Evolutionary conservation across 1,140 invertebrate genomes (phyloP).

Genomic region (Tetramorium alpestre): DNA sequence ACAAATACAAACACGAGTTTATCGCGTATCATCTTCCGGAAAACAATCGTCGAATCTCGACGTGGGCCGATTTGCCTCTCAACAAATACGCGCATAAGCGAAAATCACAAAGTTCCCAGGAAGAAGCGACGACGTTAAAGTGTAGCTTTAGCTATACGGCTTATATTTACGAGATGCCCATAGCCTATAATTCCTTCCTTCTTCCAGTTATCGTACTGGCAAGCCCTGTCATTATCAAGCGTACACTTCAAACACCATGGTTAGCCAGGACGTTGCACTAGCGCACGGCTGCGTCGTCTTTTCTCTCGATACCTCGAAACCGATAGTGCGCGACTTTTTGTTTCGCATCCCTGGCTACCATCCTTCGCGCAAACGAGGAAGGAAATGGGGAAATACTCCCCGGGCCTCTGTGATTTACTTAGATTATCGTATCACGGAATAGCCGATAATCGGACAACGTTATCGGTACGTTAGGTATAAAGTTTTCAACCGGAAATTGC

Average conservation of each 20-base stretch:
- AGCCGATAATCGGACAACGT: conserved; percentile 3
- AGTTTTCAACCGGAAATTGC: neutral
- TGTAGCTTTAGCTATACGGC: conserved; percentile 6
- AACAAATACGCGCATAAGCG: conserved; percentile 23
- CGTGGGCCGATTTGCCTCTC: neutral
- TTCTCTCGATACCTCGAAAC: conserved; percentile 51
- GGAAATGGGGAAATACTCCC: neutral
- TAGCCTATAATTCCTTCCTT: conserved; percentile 57
- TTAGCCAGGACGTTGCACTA: conserved; percentile 49
- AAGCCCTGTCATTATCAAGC: conserved; percentile 58
- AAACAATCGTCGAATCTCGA: neutral
- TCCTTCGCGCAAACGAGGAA: conserved; percentile 28
- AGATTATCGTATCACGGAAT: conserved; percentile 20
- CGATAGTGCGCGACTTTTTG: conserved; percentile 20
- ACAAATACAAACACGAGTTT: neutral
- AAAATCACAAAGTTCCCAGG: conserved; percentile 34
- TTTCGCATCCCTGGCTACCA: conserved; percentile 3
- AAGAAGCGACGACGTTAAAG: conserved; percentile 42
- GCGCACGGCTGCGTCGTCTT: conserved; percentile 8
- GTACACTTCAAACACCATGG: conserved; percentile 52
- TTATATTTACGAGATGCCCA: conserved; percentile 44
- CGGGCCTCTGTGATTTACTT: conserved; percentile 35
- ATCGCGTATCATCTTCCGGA: neutral
- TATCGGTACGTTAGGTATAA: neutral
- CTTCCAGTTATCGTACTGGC: conserved; percentile 65